A percentile compares a stretch with the other conserved stretches of the same genome.
phyloP scores from a whole-genome alignment of 2,888 invertebrate species.

The Cactoblastis cactorum region DNA sequence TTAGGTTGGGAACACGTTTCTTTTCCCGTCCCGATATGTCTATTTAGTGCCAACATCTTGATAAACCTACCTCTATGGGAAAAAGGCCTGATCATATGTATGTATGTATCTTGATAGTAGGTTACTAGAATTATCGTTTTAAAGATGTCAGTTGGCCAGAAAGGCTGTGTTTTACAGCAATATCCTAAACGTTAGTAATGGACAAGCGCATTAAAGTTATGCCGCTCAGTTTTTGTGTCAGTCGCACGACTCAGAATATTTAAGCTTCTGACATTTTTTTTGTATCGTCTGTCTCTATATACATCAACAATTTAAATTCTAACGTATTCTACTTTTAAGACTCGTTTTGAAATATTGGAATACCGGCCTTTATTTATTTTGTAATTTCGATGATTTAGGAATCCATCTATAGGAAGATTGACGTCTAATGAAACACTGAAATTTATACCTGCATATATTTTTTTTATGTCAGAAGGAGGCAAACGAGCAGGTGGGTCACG shows the following conservation, averaged over 20 bases:
- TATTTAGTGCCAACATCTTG: too few species aligned
- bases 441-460: too few species aligned
- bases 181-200: constrained; percentile 6
- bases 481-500: too few species aligned
- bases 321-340: constrained; percentile 23
- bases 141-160: constrained; percentile 8
- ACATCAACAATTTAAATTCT: constrained; percentile 27
- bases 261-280: constrained; percentile 41
- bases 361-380: not conserved
- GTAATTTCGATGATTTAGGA: too few species aligned
- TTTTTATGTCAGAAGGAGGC: too few species aligned
- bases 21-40: too few species aligned
- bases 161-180: not conserved
- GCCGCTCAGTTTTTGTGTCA: constrained; percentile 17
- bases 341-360: constrained; percentile 24
- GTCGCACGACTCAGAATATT: not conserved
- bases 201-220: constrained; percentile 1
- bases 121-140: not conserved
- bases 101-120: not conserved
- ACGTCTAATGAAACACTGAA: not conserved
- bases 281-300: constrained; percentile 37
- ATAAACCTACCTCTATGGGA: too few species aligned
- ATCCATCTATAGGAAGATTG: not conserved
- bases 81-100: too few species aligned
- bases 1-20: too few species aligned